Conservation (phyloP, 2,888 invertebrate genomes). For the Drosophila tanythrix region DNA sequence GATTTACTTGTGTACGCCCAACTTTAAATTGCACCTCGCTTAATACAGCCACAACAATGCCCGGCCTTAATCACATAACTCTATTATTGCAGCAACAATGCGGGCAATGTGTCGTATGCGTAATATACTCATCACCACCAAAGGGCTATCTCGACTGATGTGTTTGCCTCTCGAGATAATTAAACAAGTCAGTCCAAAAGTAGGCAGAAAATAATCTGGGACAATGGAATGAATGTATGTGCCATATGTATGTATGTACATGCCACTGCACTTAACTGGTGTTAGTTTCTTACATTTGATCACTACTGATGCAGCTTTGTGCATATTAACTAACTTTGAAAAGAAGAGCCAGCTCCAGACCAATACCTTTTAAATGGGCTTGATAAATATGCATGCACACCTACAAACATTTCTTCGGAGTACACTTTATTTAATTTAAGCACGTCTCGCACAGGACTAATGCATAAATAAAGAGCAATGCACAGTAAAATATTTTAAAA, state of each 20-base stretch:
- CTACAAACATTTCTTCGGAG: background rate
- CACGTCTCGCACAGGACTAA: background rate
- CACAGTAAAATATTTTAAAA: background rate
- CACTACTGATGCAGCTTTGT: constrained; percentile 22
- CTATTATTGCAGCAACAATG: constrained; percentile 38
- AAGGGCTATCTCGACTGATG: background rate
- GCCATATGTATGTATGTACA: background rate
- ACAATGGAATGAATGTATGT: background rate
- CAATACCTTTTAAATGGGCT: background rate
- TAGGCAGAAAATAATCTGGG: constrained; percentile 25
- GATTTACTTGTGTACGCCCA: constrained; percentile 28
- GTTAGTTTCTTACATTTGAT: background rate
- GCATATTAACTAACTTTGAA: constrained; percentile 8
- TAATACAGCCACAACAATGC: constrained; percentile 12
- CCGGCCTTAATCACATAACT: constrained; percentile 24
- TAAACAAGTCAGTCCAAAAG: constrained; percentile 26
- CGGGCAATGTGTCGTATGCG: constrained; percentile 46
- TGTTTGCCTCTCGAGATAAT: constrained; percentile 1
- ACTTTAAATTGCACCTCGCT: constrained; percentile 24
- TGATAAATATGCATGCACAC: constrained; percentile 11
- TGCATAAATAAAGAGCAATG: background rate
- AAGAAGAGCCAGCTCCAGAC: background rate
- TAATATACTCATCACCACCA: constrained; percentile 33
- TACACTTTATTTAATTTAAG: constrained; percentile 6
- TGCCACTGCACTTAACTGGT: constrained; percentile 1